phyloP scores from a whole-genome alignment of 2,113 vertebrate species.

The Xenopus borealis region DNA sequence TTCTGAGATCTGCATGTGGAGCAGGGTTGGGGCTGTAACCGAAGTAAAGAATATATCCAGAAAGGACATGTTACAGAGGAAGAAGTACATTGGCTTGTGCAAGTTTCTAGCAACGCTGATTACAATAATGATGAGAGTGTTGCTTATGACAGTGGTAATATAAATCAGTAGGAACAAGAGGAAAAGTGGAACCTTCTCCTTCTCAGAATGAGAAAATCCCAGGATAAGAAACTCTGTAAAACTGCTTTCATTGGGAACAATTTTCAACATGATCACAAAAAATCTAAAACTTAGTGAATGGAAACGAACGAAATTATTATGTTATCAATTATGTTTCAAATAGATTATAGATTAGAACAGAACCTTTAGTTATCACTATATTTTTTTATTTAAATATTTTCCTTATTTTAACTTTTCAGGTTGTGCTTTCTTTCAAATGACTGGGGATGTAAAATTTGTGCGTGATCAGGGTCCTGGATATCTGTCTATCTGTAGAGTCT shows the following conservation, averaged over 20 bases:
- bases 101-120: slow-evolving; percentile 4
- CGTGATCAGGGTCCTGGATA: no score
- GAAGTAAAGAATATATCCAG: not conserved
- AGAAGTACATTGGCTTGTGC: slow-evolving; percentile 39
- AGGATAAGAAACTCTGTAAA: slow-evolving; percentile 15
- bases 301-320: no score
- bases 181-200: not conserved
- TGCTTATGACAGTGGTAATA: slow-evolving; percentile 12
- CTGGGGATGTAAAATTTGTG: no score
- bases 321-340: no score
- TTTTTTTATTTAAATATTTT: no score
- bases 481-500: no score
- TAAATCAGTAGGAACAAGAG: slow-evolving; percentile 19
- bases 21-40: not conserved
- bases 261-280: no score
- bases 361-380: no score
- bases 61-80: slow-evolving; percentile 11
- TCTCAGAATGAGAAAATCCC: slow-evolving; percentile 17
- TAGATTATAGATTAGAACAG: no score
- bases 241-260: not conserved
- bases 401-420: no score
- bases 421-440: no score
- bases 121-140: slow-evolving; percentile 11
- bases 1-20: not conserved
- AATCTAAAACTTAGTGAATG: no score